Evolutionary conservation across 2,888 invertebrate genomes (phyloP).

Genomic region (Caenorhabditis angaria): DNA sequence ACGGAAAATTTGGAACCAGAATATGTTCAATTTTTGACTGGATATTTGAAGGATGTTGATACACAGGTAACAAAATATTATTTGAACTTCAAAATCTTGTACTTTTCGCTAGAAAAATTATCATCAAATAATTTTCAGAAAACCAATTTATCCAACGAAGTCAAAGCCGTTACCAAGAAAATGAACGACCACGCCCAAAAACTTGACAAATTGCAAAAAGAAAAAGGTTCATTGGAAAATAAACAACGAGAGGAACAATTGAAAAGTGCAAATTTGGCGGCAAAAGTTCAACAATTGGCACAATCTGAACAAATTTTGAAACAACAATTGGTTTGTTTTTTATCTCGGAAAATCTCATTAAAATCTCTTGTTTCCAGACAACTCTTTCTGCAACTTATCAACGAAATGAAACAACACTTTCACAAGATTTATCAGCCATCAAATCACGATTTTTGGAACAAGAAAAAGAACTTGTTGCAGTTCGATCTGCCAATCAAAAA

Average conservation of each 20-base stretch:
- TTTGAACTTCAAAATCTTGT: neutral
- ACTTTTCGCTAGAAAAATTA: too few relatives aligned
- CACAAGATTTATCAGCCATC: neutral
- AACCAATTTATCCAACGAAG: slow-evolving; percentile 18
- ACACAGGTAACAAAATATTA: neutral
- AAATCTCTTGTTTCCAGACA: neutral
- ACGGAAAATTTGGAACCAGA: slow-evolving; percentile 19
- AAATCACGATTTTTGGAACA: neutral
- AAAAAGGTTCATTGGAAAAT: slow-evolving; percentile 11
- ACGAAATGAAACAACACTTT: neutral
- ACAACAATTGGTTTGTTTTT: neutral
- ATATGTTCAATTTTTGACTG: slow-evolving; percentile 17
- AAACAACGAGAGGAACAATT: slow-evolving; percentile 20
- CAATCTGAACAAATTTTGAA: slow-evolving; percentile 12
- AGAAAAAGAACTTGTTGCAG: neutral
- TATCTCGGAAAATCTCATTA: too few relatives aligned
- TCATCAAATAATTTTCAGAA: slow-evolving; percentile 9
- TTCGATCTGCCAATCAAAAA: neutral
- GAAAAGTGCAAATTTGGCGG: neutral
- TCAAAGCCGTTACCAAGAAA: slow-evolving; percentile 22
- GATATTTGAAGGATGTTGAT: slow-evolving; percentile 14
- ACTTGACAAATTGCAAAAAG: slow-evolving; percentile 25
- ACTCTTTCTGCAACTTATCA: neutral
- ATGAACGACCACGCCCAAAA: slow-evolving; percentile 9
- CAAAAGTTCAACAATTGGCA: slow-evolving; percentile 11